These are phyloP conservation scores for Danionella cerebrum DNA, from an alignment of 2,113 vertebrate species.

Conservation along the genomic window DNA sequence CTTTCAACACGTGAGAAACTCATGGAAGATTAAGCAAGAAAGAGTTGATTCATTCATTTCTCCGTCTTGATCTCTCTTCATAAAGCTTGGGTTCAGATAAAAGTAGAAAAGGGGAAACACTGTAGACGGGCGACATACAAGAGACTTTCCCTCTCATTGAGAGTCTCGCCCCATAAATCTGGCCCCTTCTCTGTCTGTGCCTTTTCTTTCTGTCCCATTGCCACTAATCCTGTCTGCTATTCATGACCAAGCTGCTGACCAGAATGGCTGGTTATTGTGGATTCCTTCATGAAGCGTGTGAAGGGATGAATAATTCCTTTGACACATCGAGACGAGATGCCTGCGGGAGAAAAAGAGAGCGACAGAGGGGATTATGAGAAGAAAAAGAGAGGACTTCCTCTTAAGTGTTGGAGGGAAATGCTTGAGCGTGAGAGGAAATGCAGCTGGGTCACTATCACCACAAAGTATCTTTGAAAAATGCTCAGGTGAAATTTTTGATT, in stretches of 20 bases:
- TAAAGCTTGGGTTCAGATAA: slow-evolving; percentile 42
- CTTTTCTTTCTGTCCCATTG: slow-evolving; percentile 2
- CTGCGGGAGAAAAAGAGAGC: slow-evolving; percentile 33
- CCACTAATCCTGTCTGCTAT: slow-evolving; percentile 52
- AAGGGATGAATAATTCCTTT: slow-evolving; percentile 52
- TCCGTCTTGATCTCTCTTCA: slow-evolving; percentile 24
- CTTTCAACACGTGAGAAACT: neutral
- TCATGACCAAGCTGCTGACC: slow-evolving; percentile 45
- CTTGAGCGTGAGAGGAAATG: neutral
- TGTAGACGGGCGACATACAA: neutral
- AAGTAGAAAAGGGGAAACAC: slow-evolving; percentile 27
- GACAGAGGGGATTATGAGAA: slow-evolving; percentile 28
- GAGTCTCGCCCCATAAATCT: neutral
- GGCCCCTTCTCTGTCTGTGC: neutral
- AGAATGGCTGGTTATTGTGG: slow-evolving; percentile 46
- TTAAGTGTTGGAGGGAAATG: slow-evolving; percentile 3
- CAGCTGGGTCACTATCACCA: neutral
- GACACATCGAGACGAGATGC: no score
- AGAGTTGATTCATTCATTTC: slow-evolving; percentile 38
- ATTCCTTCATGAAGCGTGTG: slow-evolving; percentile 47
- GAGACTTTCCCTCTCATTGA: slow-evolving; percentile 10
- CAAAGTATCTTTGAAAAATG: no score
- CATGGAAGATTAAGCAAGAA: neutral
- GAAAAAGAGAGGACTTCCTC: slow-evolving; percentile 40
- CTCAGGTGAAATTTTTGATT: no score